Evolutionary conservation across 2,113 vertebrate species (phyloP).

Genomic region (Percina caprodes): DNA sequence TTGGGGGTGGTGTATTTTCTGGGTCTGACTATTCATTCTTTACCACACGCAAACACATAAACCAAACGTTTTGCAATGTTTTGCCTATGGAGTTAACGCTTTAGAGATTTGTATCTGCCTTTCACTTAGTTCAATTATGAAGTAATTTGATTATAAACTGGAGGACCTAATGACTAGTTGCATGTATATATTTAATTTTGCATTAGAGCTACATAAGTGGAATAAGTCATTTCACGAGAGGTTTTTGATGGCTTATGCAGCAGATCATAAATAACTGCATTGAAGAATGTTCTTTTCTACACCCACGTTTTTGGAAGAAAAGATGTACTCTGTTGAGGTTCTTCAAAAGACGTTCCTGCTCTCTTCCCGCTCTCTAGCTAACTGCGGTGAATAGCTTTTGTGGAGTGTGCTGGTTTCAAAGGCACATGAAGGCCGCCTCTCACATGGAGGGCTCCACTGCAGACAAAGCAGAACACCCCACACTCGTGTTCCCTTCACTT

Average conservation of each 20-base stretch:
- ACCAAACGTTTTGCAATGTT: no score
- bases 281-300: slow-evolving; percentile 44
- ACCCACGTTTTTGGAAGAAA: slow-evolving; percentile 55
- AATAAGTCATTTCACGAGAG: slow-evolving; percentile 5
- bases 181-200: background rate
- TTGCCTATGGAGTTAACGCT: background rate
- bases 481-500: slow-evolving; percentile 11
- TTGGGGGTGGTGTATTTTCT: background rate
- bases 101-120: background rate
- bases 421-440: slow-evolving; percentile 60
- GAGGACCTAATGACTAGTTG: background rate
- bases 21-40: background rate
- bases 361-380: slow-evolving; percentile 29
- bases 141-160: background rate
- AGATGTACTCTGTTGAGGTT: slow-evolving; percentile 55
- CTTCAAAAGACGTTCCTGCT: slow-evolving; percentile 42
- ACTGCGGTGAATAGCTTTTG: slow-evolving; percentile 58
- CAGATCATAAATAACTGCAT: slow-evolving; percentile 21
- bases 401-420: slow-evolving; percentile 55
- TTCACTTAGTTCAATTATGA: background rate
- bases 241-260: slow-evolving; percentile 37
- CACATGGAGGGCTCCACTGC: slow-evolving; percentile 39
- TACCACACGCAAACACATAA: background rate
- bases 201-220: background rate
- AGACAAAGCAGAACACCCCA: slow-evolving; percentile 38